phyloP scores from a whole-genome alignment of 2,888 invertebrate species.

The Pheosia tremula region DNA sequence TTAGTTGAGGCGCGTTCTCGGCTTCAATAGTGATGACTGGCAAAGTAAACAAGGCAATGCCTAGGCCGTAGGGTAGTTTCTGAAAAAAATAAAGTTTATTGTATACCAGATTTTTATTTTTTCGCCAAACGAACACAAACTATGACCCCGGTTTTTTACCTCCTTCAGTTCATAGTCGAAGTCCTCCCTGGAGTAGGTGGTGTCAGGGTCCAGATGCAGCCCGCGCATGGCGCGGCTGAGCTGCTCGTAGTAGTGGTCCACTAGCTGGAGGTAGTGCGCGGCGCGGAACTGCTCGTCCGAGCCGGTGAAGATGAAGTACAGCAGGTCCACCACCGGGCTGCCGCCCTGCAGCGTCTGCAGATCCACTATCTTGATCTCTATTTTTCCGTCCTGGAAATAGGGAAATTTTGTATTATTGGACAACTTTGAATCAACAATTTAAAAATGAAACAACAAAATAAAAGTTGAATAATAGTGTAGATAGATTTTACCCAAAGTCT shows the following conservation, averaged over 20 bases:
- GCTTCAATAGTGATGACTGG: constrained; percentile 52
- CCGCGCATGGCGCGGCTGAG: constrained; percentile 45
- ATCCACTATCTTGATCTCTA: constrained; percentile 56
- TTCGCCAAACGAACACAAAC: no score
- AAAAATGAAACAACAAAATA: no score
- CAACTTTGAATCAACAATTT: no score
- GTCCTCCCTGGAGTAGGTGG: constrained; percentile 51
- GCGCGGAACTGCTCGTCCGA: constrained; percentile 61
- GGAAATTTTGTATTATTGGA: neutral
- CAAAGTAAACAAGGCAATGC: constrained; percentile 44
- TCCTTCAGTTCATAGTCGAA: constrained; percentile 56
- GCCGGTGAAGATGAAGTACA: constrained; percentile 64
- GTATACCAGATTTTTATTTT: no score
- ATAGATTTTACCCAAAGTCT: no score
- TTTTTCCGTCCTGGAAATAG: constrained; percentile 48
- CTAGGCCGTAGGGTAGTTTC: constrained; percentile 52
- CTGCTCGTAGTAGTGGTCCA: constrained; percentile 48
- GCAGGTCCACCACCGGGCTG: constrained; percentile 55
- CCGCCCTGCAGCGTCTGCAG: constrained; percentile 61
- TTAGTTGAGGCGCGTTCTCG: constrained; percentile 46
- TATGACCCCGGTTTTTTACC: constrained; percentile 30
- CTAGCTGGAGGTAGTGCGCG: constrained; percentile 39
- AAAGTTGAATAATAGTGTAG: no score
- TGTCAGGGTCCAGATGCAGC: constrained; percentile 46
- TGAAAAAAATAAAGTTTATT: constrained; percentile 30